A percentile compares a stretch with the other conserved stretches of the same genome.
phyloP scores from a whole-genome alignment of 2,888 invertebrate species.

The Troilus luridus region DNA sequence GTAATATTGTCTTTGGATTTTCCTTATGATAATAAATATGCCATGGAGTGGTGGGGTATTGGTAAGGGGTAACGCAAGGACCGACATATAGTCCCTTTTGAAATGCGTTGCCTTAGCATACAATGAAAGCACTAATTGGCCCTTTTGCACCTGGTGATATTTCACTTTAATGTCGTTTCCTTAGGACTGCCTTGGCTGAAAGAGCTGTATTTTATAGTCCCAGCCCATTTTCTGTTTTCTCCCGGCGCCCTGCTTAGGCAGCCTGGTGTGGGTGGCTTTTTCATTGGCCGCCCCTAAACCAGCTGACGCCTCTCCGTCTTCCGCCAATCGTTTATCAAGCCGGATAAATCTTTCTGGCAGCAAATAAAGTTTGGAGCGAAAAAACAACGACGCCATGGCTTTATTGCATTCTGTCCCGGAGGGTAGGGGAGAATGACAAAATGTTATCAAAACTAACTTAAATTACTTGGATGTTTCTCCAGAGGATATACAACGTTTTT shows the following conservation, averaged over 20 bases:
- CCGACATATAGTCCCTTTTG: not conserved
- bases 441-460: not conserved
- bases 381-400: not conserved
- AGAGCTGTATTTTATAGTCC: not conserved
- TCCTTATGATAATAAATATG: not conserved
- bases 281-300: not conserved
- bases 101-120: not conserved
- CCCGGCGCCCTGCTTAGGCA: not conserved
- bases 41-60: not conserved
- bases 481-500: not conserved
- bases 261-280: not conserved
- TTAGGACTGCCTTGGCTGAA: not conserved
- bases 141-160: not conserved
- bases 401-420: not conserved
- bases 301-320: conserved; percentile 10
- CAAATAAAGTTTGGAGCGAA: conserved; percentile 9
- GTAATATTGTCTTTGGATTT: no score
- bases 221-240: not conserved
- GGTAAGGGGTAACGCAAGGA: not conserved
- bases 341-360: conserved; percentile 23
- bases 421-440: not conserved
- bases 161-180: conserved; percentile 27
- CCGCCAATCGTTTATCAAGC: conserved; percentile 8
- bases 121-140: conserved; percentile 8
- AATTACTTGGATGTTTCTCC: not conserved